These are phyloP conservation scores for Tetramorium alpestre DNA, from an alignment of 1,140 invertebrate genomes.

Conservation along the genomic window DNA sequence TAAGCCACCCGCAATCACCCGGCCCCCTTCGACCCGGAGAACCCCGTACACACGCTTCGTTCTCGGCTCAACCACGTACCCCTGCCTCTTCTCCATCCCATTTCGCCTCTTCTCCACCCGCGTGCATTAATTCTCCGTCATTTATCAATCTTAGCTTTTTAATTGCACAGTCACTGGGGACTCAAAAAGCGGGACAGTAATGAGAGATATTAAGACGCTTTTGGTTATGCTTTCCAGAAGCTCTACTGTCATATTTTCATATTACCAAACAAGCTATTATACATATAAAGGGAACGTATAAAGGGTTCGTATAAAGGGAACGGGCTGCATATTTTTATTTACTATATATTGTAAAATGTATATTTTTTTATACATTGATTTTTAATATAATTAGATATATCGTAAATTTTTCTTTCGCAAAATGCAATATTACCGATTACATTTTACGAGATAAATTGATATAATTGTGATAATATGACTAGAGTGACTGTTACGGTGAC, in stretches of 20 bases:
- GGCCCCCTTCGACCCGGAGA: conserved; percentile 60
- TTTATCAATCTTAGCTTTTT: conserved; percentile 85
- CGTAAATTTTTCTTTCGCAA: background rate
- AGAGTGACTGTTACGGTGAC: conserved; percentile 3
- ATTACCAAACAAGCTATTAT: conserved; percentile 42
- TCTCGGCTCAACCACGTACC: conserved; percentile 57
- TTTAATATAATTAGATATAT: background rate
- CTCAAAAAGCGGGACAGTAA: conserved; percentile 69
- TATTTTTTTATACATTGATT: background rate
- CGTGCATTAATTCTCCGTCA: conserved; percentile 82
- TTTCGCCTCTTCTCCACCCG: conserved; percentile 56
- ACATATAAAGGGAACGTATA: background rate
- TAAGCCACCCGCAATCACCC: conserved; percentile 81
- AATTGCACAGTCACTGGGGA: conserved; percentile 80
- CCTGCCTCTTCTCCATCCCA: conserved; percentile 55
- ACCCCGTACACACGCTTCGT: conserved; percentile 56
- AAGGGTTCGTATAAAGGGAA: no score
- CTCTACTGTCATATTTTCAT: conserved; percentile 73
- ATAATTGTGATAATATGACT: background rate
- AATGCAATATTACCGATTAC: background rate
- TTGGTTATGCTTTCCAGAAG: conserved; percentile 57
- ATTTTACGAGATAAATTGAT: no score
- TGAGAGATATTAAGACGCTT: conserved; percentile 77
- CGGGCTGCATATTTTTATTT: background rate
- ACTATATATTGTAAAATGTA: background rate